These are phyloP conservation scores for Merodon equestris DNA, from an alignment of 2,888 invertebrate genomes.

Conservation along the genomic window DNA sequence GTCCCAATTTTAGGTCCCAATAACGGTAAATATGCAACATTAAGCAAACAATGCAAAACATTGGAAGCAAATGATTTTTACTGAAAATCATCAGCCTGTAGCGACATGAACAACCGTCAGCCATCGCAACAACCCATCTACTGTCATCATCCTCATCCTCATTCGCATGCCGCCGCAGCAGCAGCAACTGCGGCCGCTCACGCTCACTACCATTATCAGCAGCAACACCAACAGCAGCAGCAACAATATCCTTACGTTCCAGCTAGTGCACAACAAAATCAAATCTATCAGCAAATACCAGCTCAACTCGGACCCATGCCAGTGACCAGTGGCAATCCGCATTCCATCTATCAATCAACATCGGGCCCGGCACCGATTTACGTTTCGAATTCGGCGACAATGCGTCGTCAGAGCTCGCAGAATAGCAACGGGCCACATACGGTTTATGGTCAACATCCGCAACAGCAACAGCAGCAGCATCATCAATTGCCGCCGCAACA, in stretches of 20 bases:
- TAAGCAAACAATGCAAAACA: conserved; percentile 97
- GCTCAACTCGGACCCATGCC: conserved; percentile 74
- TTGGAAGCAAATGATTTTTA: conserved; percentile 96
- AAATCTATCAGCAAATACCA: conserved; percentile 78
- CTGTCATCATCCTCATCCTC: conserved; percentile 79
- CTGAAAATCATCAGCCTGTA: conserved; percentile 87
- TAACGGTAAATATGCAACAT: conserved; percentile 95
- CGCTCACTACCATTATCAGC: conserved; percentile 78
- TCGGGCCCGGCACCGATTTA: conserved; percentile 75
- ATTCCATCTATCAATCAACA: conserved; percentile 76
- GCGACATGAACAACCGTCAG: conserved; percentile 76
- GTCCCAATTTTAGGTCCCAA: conserved; percentile 81
- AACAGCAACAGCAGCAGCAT: conserved; percentile 74
- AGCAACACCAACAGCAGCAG: conserved; percentile 73
- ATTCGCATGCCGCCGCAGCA: conserved; percentile 80
- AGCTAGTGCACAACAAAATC: conserved; percentile 75
- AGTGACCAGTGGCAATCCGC: conserved; percentile 75
- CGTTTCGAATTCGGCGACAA: conserved; percentile 77
- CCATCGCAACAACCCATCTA: conserved; percentile 77
- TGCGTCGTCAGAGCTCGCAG: conserved; percentile 76
- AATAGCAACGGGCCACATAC: conserved; percentile 69
- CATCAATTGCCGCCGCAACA: conserved; percentile 54
- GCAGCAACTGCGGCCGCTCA: conserved; percentile 79
- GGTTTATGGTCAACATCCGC: conserved; percentile 70
- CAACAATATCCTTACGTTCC: conserved; percentile 76